Base-by-base conservation (phyloP, 2,113 vertebrate species). In the Hiodon tergisus region DNA sequence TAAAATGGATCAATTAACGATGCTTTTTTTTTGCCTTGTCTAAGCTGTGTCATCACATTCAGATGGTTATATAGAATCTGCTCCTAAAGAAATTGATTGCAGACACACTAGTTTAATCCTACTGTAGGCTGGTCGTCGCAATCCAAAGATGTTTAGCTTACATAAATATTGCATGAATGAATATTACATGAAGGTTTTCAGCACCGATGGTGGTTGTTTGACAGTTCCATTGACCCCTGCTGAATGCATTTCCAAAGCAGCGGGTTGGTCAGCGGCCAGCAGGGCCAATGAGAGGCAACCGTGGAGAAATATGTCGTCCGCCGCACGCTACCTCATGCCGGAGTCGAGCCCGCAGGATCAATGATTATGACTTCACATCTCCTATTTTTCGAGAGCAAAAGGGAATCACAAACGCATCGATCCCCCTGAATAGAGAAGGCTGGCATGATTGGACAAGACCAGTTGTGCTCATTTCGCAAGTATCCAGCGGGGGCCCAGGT, bases 401-500 rank as follows among this genome's bases (percentile, higher is more conserved):
- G 73, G 53, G 65, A 31, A 63, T 48, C 46, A 13, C 68, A 48
- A 74, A 57, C n/a, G n/a, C 9, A 74, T 67, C 52, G 62, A 54
- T 57, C 51, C 17, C 62, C 62, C 73, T n/a, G 52, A 50, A 14
- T 10, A 11, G 17, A 48, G n/a, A 1, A 46, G 63, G 63, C 48
- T 47, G 48, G 63, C 8, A 48, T 9, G 63, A 69, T n/a, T 10
- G 54, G 65, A 55, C 51, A 31, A 55, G 31, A 8, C 11, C 51
- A 63, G 55, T 50, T 67, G 4, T 3, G 5, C 57, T 7, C 46
- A 6, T 55, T 53, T 63, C 50, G 73, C 14, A 75, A 9, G 53
- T 55, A 67, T 55, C 54, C 53, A 17, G 63, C 13, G 59, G 55
- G 65, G 73, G 67, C 73, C 73, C 73, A 57, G 54, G 65, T 51